These are phyloP conservation scores for Caenorhabditis zanzibari DNA, from an alignment of 2,888 invertebrate genomes.

Conservation along the genomic window DNA sequence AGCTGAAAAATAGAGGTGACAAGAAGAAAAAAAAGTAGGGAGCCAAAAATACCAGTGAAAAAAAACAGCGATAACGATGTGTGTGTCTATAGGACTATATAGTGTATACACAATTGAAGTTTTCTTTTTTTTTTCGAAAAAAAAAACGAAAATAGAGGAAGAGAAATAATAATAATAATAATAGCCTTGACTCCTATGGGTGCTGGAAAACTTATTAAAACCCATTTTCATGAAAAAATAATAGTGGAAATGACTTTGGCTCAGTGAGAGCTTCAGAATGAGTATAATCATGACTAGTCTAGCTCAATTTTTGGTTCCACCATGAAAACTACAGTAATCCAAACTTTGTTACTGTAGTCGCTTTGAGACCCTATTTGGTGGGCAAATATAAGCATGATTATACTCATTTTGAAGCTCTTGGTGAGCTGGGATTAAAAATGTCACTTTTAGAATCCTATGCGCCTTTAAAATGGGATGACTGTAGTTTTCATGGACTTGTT, in stretches of 20 bases:
- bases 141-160: background rate
- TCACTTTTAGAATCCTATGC: background rate
- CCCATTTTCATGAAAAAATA: background rate
- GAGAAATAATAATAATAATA: no score
- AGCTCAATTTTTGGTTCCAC: background rate
- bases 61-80: constrained; percentile 1
- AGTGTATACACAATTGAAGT: background rate
- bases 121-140: constrained; percentile 1
- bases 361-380: no score
- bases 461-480: no score
- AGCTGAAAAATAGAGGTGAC: background rate
- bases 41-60: constrained; percentile 2
- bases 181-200: no score
- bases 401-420: background rate
- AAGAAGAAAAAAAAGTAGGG: no score
- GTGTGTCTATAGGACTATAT: background rate
- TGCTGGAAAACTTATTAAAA: no score
- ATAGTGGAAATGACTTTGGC: background rate
- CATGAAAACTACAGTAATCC: background rate
- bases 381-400: no score
- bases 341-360: no score
- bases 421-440: background rate
- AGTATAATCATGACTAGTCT: background rate
- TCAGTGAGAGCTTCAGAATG: background rate
- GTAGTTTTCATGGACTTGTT: background rate